Conservation (phyloP, 2,888 invertebrate species). For the Ophraella communa region DNA sequence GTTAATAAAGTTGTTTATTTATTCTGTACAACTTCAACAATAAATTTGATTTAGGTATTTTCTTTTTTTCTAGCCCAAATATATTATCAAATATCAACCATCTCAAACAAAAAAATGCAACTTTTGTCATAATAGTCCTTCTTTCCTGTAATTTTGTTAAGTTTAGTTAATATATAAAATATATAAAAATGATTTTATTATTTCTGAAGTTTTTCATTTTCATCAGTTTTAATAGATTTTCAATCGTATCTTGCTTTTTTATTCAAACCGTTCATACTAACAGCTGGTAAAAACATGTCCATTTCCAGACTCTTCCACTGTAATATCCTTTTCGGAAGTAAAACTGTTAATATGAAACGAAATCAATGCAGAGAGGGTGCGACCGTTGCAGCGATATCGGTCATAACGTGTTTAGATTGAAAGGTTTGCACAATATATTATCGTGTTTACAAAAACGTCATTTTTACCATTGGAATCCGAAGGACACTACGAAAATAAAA, state of each 20-base stretch:
- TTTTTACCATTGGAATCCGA: not conserved
- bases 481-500: not conserved
- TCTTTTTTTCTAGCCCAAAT: too few species aligned
- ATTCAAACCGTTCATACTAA: not conserved
- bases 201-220: not conserved
- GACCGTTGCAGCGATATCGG: not conserved
- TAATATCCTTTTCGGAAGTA: conserved; percentile 22
- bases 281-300: conserved; percentile 11
- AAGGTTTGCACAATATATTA: not conserved
- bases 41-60: too few species aligned
- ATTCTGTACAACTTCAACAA: too few species aligned
- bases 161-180: too few species aligned
- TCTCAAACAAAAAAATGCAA: too few species aligned
- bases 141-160: too few species aligned
- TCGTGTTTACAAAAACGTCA: not conserved
- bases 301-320: conserved; percentile 18
- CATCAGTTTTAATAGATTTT: not conserved
- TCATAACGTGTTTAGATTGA: not conserved
- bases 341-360: conserved; percentile 21
- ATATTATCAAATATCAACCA: too few species aligned
- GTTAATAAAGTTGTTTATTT: too few species aligned
- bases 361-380: not conserved
- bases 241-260: not conserved
- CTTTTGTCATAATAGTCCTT: too few species aligned
- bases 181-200: too few species aligned